Percentiles rank a stretch among this genome's conserved stretches.
These are phyloP conservation scores for Coremacera marginata DNA, from an alignment of 2,888 invertebrate genomes.

Conservation along the genomic window DNA sequence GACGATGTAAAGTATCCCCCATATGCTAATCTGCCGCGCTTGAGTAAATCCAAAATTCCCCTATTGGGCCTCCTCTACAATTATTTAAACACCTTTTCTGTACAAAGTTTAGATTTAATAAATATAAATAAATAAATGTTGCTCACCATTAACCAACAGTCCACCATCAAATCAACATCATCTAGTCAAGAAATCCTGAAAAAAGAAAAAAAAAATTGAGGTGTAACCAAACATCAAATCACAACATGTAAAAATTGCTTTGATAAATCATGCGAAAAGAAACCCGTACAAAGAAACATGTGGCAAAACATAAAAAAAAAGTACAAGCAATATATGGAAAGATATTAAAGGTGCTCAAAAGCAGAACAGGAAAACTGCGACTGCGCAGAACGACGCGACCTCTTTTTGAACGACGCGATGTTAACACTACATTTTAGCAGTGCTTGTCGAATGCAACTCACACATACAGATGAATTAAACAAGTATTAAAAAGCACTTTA, in stretches of 20 bases:
- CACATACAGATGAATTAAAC: too few species aligned
- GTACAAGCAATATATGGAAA: not conserved
- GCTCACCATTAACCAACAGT: not conserved
- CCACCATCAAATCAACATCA: not conserved
- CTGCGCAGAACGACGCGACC: conserved; percentile 6
- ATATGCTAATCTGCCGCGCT: too few species aligned
- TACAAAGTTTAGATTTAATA: too few species aligned
- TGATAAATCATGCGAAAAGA: conserved; percentile 15
- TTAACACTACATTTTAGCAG: not conserved
- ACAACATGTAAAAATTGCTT: not conserved
- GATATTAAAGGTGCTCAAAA: not conserved
- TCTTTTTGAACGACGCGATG: not conserved
- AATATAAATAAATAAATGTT: not conserved
- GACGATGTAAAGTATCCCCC: too few species aligned
- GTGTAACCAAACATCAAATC: not conserved
- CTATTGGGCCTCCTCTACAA: too few species aligned
- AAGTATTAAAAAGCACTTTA: too few species aligned
- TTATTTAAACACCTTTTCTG: too few species aligned
- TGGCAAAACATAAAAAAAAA: not conserved
- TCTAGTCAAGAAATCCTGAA: not conserved
- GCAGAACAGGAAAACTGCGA: conserved; percentile 18
- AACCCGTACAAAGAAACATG: not conserved
- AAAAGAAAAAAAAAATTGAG: not conserved
- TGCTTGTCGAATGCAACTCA: not conserved
- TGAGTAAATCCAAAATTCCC: too few species aligned